Percentiles rank a stretch among this genome's conserved stretches.
phyloP scores from a whole-genome alignment of 2,797 vertebrate genomes.

The Silurus lanzhouensis region DNA sequence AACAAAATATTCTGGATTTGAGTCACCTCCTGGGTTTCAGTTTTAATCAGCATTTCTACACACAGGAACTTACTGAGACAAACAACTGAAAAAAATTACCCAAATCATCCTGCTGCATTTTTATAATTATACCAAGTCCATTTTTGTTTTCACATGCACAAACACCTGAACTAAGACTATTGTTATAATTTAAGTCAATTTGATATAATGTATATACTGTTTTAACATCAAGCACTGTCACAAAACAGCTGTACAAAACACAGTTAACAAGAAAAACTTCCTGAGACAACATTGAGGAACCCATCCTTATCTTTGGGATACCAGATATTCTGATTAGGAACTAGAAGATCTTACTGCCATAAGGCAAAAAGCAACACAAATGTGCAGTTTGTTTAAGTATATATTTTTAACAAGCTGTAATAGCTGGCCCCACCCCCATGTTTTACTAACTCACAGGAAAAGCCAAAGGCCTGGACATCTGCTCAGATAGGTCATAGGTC shows the following conservation, averaged over 20 bases:
- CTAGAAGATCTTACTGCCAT: neutral
- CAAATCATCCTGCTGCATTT: neutral
- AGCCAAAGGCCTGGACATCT: slow-evolving; percentile 13
- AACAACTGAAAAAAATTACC: too few relatives aligned
- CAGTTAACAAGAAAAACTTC: neutral
- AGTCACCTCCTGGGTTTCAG: neutral
- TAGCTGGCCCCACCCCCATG: neutral
- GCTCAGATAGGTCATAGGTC: neutral
- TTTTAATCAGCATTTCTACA: slow-evolving; percentile 8
- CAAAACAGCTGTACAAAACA: neutral
- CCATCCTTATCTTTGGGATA: neutral
- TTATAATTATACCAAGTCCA: neutral
- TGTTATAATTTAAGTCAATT: neutral
- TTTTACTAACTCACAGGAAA: neutral
- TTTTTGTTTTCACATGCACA: neutral
- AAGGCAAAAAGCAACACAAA: neutral
- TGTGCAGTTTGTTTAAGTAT: neutral
- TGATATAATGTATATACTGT: neutral
- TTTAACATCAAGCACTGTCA: neutral
- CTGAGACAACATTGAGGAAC: neutral
- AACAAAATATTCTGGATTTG: neutral
- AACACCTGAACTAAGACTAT: neutral
- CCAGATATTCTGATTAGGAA: neutral
- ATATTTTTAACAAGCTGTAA: neutral
- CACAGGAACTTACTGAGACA: neutral